Base-by-base conservation (phyloP, 2,797 vertebrate species). In the Triplophysa yarkandensis region DNA sequence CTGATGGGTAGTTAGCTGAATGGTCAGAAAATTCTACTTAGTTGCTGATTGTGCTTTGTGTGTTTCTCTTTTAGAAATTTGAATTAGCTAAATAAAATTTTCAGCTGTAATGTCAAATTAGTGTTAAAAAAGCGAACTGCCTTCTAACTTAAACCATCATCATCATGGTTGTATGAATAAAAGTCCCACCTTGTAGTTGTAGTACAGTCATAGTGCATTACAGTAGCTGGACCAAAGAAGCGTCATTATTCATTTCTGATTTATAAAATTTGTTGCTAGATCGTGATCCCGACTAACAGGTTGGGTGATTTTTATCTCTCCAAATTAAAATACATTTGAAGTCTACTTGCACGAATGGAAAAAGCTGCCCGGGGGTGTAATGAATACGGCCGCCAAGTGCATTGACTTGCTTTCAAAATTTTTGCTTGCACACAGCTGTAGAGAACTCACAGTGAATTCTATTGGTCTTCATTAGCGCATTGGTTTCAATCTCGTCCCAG, bases 351-450 rank as follows among this genome's bases (percentile, higher is more conserved):
- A 27, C 10, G 25, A 55, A 23, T 28, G 25, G 52, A 55, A 28
- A 54, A 55, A 28, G 52, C 25, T 55, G 52, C 52, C 52, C 25
- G 13, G 52, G 25, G 52, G 52, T 8, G 25, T 55, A 55, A 55
- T 55, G 52, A 55, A 55, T 55, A 55, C 23, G 14, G 25, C 25
- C 25, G 25, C 52, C 14, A 28, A 55, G 52, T 55, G 52, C 52
- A 55, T 9, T 54, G 50, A 54, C 52, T 55, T 28, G 52, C 52
- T 55, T 55, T 55, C 14, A 55, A 16, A 7, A 17, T 6, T 7
- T 54, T 55, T 13, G 14, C 28, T 55, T 55, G 21, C 11, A 13
- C 50, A 52, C 50, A 25, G 50, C 50, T 52, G 52, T 14, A 2
- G 25, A 8, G 25, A 55, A 16, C 52, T 16, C 5, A 23, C 1